Evolutionary conservation across 2,888 invertebrate species (phyloP).

Genomic region (Lepeophtheirus nordmannii): DNA sequence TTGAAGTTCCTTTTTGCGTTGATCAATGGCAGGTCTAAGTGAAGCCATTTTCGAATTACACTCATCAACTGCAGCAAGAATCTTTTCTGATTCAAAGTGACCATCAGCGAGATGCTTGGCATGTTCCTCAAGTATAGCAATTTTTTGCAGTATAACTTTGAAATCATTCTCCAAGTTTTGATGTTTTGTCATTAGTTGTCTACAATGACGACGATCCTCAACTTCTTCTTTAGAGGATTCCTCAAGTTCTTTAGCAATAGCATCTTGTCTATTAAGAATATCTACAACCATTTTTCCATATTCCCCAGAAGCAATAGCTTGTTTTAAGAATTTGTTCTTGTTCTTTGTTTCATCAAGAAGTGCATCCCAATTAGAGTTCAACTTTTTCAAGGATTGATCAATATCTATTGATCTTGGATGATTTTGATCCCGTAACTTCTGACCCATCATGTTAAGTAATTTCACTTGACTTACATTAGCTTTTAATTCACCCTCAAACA

Average conservation of each 20-base stretch:
- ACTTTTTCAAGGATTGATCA: conserved; percentile 46
- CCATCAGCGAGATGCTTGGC: conserved; percentile 79
- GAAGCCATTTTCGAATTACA: conserved; percentile 42
- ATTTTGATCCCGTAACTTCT: conserved; percentile 53
- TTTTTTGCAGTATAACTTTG: conserved; percentile 60
- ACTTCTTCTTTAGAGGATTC: conserved; percentile 56
- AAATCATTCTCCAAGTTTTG: conserved; percentile 75
- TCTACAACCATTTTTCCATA: conserved; percentile 12
- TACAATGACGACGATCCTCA: conserved; percentile 74
- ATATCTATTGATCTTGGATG: conserved; percentile 52
- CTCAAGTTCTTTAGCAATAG: neutral
- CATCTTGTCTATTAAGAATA: neutral
- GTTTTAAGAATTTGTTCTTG: conserved; percentile 12
- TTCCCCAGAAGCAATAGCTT: conserved; percentile 2
- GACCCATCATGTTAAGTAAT: conserved; percentile 39
- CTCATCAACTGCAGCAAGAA: conserved; percentile 40
- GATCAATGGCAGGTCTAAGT: conserved; percentile 53
- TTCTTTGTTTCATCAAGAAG: conserved; percentile 48
- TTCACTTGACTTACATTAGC: conserved; percentile 85
- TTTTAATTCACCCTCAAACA: conserved; percentile 82
- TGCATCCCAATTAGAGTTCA: conserved; percentile 62
- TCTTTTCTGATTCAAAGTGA: conserved; percentile 81
- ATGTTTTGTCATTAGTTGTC: conserved; percentile 73
- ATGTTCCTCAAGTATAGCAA: conserved; percentile 46
- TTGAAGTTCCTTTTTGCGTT: conserved; percentile 58